Percentiles rank a stretch among this genome's conserved stretches.
These are phyloP conservation scores for Gryon sp. DNA, from an alignment of 1,140 invertebrate species.

Conservation along the genomic window DNA sequence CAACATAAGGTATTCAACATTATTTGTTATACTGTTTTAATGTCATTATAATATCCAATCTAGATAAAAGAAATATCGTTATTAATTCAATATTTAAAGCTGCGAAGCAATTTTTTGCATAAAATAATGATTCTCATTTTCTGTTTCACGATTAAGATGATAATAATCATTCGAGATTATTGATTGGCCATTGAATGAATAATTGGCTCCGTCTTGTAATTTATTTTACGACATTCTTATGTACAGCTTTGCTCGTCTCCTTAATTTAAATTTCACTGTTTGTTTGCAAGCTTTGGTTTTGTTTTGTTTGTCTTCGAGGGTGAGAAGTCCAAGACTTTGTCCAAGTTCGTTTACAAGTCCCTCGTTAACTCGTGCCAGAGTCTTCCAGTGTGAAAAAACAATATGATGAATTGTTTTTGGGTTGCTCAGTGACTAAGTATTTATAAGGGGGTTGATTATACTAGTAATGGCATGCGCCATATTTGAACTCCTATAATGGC, in stretches of 20 bases:
- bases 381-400: constrained; percentile 20
- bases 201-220: not conserved
- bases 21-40: too few species aligned
- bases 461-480: constrained; percentile 10
- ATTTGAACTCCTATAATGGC: constrained; percentile 35
- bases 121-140: too few species aligned
- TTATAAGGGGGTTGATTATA: constrained; percentile 51
- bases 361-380: constrained; percentile 32
- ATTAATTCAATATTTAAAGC: too few species aligned
- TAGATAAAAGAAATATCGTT: too few species aligned
- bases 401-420: constrained; percentile 45
- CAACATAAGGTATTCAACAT: too few species aligned
- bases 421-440: constrained; percentile 29
- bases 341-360: constrained; percentile 36
- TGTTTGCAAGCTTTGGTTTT: constrained; percentile 15
- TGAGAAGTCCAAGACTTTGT: constrained; percentile 34
- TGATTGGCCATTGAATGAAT: constrained; percentile 1
- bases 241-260: not conserved
- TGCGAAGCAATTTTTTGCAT: too few species aligned
- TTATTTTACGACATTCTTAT: constrained; percentile 1
- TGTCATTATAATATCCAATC: too few species aligned
- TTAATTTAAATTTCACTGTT: constrained; percentile 36
- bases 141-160: not conserved
- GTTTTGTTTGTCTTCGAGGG: constrained; percentile 29
- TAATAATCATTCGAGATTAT: not conserved